Evolutionary conservation across 2,113 vertebrate species (phyloP), one percentile per base, ranked within the genome.

Genomic region (Camelus dromedarius): DNA sequence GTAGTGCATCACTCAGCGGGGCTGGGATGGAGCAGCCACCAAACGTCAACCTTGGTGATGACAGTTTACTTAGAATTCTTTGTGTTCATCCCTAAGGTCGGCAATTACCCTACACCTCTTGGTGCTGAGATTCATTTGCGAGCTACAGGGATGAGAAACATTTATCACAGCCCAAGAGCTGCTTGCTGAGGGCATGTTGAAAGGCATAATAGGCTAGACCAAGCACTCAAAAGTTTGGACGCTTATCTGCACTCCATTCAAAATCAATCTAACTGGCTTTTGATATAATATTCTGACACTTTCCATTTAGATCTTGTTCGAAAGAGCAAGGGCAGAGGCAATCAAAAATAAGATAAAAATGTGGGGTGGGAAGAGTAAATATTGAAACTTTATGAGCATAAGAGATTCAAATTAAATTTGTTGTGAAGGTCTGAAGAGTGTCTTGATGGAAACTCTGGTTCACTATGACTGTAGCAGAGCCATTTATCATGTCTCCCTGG

Each of bases 31-130:
- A 96, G n/a, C 15, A 1, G 0, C 9, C 9, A 72, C 19, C 38
- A 48, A 90, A 69, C 26, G 77, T 87, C 56, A 97, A 6, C 2
- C 6, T 97, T 96, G 82, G 80, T 91, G 95, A 94, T 96, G 93
- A 96, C 87, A 92, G 13, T 80, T 86, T 95, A 32, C 26, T 92
- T 93, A 84, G 87, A 88, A 93, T 94, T 58, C 76, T 75, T 48
- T 24, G 46, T 69, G 38, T 97, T 96, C 96, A 92, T 76, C 6
- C 22, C 56, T 85, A 83, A 95, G 38, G 24, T 84, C 95, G 56
- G 84, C 82, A 89, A 24, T 24, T 86, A 87, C 96, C 77, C 48
- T 96, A n/a, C 3, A 26, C 75, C 88, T 92, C n/a, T 80, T 92
- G 80, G n/a, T 82, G 48, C 38, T 95, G 19, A 77, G 52, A 7